A percentile compares a stretch with the other conserved stretches of the same genome.
Evolutionary conservation across 1,140 invertebrate genomes (phyloP).

Genomic region (Globodera rostochiensis): DNA sequence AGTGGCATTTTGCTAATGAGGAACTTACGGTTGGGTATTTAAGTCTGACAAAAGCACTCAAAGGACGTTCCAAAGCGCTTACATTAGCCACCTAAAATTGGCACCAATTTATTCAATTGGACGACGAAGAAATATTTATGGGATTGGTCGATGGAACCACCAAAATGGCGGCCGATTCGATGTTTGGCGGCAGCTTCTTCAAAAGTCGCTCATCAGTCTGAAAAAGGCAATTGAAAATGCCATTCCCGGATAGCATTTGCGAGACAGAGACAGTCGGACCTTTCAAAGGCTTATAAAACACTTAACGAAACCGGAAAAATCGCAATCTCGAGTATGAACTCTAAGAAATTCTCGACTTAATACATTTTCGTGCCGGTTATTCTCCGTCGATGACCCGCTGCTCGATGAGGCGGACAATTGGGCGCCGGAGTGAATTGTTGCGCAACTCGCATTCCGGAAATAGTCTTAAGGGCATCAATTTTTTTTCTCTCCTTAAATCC

Average conservation of each 20-base stretch:
- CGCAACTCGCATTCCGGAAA: constrained; percentile 28
- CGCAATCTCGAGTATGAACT: too few relatives aligned
- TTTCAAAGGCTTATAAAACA: not conserved
- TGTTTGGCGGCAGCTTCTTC: constrained; percentile 41
- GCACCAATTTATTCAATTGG: not conserved
- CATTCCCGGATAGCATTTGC: not conserved
- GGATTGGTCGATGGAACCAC: constrained; percentile 23
- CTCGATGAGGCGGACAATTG: not conserved
- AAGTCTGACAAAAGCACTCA: constrained; percentile 46
- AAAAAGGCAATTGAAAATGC: not conserved
- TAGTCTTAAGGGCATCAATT: not conserved
- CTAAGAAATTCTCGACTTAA: not conserved
- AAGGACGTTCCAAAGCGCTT: constrained; percentile 38
- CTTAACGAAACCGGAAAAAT: not conserved
- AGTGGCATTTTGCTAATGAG: not conserved
- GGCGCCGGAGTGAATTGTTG: constrained; percentile 10
- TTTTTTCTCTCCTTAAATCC: not conserved
- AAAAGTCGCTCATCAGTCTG: constrained; percentile 52
- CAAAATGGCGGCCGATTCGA: constrained; percentile 47
- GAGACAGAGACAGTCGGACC: not conserved
- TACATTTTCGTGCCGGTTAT: constrained; percentile 22
- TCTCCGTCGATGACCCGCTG: constrained; percentile 16
- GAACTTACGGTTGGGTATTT: constrained; percentile 37
- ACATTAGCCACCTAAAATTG: constrained; percentile 43
- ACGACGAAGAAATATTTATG: not conserved